phyloP scores from a whole-genome alignment of 2,113 vertebrate species.

The Bos taurus region DNA sequence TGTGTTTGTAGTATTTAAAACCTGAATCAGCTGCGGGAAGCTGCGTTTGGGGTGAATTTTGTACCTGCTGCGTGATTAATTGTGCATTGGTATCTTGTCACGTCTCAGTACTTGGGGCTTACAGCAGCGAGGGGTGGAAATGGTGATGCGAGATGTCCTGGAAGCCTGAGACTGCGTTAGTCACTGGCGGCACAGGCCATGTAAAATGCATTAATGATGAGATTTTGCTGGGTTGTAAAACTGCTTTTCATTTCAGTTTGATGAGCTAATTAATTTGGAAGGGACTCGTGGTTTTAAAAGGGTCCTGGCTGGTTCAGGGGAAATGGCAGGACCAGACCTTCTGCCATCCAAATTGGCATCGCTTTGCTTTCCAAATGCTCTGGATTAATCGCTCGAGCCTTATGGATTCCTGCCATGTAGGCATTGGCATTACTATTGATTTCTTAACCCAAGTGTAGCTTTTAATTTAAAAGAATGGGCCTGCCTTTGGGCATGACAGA shows the following conservation, averaged over 20 bases:
- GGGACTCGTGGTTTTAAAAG: conserved; percentile 48
- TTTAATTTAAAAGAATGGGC: conserved; percentile 9
- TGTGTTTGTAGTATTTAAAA: neutral
- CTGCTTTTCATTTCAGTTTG: conserved; percentile 62
- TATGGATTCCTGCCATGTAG: conserved; percentile 16
- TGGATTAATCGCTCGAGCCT: neutral
- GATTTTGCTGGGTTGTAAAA: conserved; percentile 44
- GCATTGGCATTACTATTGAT: conserved; percentile 53
- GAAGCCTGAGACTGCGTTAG: neutral
- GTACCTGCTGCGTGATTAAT: neutral
- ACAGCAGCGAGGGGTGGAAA: neutral
- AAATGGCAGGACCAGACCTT: neutral
- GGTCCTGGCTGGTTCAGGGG: neutral
- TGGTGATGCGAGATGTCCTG: neutral
- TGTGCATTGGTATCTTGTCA: neutral
- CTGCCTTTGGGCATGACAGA: neutral
- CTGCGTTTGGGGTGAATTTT: neutral
- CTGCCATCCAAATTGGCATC: neutral
- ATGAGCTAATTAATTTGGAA: conserved; percentile 58
- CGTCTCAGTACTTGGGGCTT: neutral
- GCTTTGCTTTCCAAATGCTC: neutral
- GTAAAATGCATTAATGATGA: conserved; percentile 57
- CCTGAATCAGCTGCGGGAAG: neutral
- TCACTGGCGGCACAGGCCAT: neutral
- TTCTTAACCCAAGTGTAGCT: conserved; percentile 38